Base-by-base conservation (phyloP, 2,797 vertebrate genomes). In the Dipus sagitta region DNA sequence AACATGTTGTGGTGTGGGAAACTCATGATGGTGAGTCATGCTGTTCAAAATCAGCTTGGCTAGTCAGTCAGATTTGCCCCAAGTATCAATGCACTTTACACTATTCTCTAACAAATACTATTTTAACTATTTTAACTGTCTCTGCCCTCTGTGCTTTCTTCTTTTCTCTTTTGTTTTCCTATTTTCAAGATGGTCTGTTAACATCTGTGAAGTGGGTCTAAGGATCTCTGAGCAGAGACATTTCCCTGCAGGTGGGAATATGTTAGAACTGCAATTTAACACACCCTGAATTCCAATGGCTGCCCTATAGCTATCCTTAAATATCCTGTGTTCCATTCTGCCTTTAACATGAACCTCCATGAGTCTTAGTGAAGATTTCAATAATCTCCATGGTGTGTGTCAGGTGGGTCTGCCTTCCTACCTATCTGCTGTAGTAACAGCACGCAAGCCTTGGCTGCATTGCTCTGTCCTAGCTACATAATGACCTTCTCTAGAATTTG, bases 61-160 rank as follows among this genome's bases (percentile, higher is more conserved):
- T 54, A 28, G 15, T 93, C 74, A 64, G 15, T 92, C 68, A 72
- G 30, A 64, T 79, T 71, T 94, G 90, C 82, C 58, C 68, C n/a
- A 54, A 4, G 8, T 42, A 6, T 91, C 18, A 71, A 54, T 6
- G 71, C 32, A 90, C 26, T 90, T 85, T 65, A 62, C 20, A 24
- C 67, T 65, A 68, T 90, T 92, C 80, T 78, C 68, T 0, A 28
- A 67, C 30, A 79, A 88, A 80, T 32, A 0, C 32, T n/a, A 70
- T 88, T 86, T 94, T 67, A 38, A 64, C 24, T 84, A 14, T 1
- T 52, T 11, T 60, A 70, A 81, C n/a, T 54, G 83, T 70, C n/a
- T 76, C 79, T 18, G 54, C 17, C 14, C 10, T 74, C 23, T 65
- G 28, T 28, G 30, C 90, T 47, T 47, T 24, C 20, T 30, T 23